Base-by-base conservation (phyloP, 2,888 invertebrate genomes). In the Mermis nigrescens region DNA sequence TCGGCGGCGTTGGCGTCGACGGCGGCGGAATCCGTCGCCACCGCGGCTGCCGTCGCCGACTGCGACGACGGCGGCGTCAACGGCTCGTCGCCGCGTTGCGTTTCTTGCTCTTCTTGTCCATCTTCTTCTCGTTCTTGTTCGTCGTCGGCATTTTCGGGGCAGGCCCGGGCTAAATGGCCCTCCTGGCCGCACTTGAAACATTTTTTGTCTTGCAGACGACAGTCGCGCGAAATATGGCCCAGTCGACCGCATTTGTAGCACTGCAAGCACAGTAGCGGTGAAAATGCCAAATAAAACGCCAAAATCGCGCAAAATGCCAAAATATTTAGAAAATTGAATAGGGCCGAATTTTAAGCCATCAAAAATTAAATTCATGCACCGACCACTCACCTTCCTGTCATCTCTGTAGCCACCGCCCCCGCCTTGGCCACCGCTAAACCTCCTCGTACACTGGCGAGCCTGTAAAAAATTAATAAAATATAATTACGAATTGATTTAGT, bases 111-210 rank as follows among this genome's bases (percentile, higher is more conserved):
- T n/a, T n/a, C n/a, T n/a, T n/a, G n/a, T n/a, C n/a, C n/a, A n/a
- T n/a, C n/a, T n/a, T n/a, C n/a, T n/a, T n/a, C n/a, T n/a, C n/a
- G n/a, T n/a, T n/a, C n/a, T n/a, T n/a, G n/a, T 38, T 38, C n/a
- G n/a, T n/a, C n/a, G n/a, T n/a, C 51, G 24, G 15, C 7, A 7
- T 24, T 48, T 22, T 48, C 51, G 7, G 51, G 51, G 64, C 75
- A 75, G 54, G 74, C 73, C 2, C 76, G 71, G 38, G 76, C 73
- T 61, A 77, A 66, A 65, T 77, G 77, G 58, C 77, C 77, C 45
- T n/a, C n/a, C 3, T 29, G 31, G 27, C 58, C 46, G 26, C 48
- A 63, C 22, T 26, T 27, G 24, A 66, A 60, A 64, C 64, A 52
- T 62, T 63, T 7, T 24, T 38, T 38, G 38, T 38, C 38, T 38